phyloP scores from a whole-genome alignment of 2,888 invertebrate genomes.

The Galeruca laticollis region DNA sequence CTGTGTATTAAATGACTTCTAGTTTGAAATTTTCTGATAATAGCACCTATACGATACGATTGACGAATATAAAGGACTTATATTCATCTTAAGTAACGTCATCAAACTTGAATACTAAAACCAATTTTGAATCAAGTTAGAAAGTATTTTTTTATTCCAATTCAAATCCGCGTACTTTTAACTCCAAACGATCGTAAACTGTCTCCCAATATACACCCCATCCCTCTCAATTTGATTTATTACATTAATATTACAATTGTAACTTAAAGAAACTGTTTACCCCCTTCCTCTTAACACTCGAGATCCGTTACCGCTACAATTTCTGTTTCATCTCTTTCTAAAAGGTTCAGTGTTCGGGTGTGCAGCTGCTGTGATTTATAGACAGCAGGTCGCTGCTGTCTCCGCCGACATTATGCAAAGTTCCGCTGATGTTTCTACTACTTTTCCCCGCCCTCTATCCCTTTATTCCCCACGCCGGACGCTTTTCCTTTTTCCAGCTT shows the following conservation, averaged over 20 bases:
- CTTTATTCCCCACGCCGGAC: slow-evolving; percentile 46
- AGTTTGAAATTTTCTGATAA: too few species aligned
- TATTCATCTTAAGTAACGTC: too few species aligned
- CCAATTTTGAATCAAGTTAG: background rate
- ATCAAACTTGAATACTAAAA: too few species aligned
- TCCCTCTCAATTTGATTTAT: slow-evolving; percentile 15
- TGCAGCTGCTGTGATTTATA: slow-evolving; percentile 65
- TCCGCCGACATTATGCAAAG: slow-evolving; percentile 68
- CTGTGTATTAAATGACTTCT: too few species aligned
- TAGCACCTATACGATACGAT: too few species aligned
- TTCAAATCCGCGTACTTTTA: background rate
- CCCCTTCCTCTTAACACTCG: background rate
- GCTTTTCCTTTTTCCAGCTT: slow-evolving; percentile 56
- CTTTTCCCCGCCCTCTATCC: slow-evolving; percentile 52
- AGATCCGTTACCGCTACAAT: slow-evolving; percentile 14
- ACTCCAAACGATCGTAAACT: background rate
- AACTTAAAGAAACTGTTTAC: slow-evolving; percentile 16
- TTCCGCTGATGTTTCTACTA: slow-evolving; percentile 64
- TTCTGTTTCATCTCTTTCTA: slow-evolving; percentile 19
- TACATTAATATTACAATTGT: slow-evolving; percentile 17
- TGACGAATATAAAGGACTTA: too few species aligned
- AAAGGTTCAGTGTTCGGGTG: slow-evolving; percentile 39
- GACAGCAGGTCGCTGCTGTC: slow-evolving; percentile 65
- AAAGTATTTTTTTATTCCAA: background rate
- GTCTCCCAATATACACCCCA: background rate